phyloP scores from a whole-genome alignment of 2,888 invertebrate genomes.

The Napeogenes sylphis region DNA sequence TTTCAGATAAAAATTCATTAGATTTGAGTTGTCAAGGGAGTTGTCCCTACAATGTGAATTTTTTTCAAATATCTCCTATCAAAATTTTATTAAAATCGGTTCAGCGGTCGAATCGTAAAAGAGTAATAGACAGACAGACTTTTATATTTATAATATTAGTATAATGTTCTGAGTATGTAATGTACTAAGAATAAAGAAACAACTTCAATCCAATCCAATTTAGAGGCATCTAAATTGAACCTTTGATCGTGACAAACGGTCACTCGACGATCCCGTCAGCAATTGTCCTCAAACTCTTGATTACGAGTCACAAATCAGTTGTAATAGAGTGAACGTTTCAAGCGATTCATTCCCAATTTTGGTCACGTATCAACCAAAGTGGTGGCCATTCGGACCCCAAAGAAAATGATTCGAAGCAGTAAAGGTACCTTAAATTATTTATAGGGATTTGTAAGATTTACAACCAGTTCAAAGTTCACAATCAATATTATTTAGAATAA shows the following conservation, averaged over 20 bases:
- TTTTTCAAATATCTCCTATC: too few species aligned
- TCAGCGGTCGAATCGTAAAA: too few species aligned
- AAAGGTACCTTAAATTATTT: constrained; percentile 1
- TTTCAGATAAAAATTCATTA: too few species aligned
- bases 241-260: not conserved
- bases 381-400: constrained; percentile 3
- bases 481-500: not conserved
- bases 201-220: not conserved
- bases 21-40: too few species aligned
- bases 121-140: too few species aligned
- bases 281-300: constrained; percentile 5
- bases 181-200: too few species aligned
- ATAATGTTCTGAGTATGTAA: not conserved
- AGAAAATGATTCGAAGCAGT: constrained; percentile 5
- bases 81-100: too few species aligned
- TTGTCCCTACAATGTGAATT: too few species aligned
- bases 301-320: constrained; percentile 6
- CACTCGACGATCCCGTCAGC: not conserved
- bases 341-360: constrained; percentile 1
- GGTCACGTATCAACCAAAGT: constrained; percentile 7
- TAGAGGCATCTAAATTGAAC: not conserved
- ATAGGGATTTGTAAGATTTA: constrained; percentile 6
- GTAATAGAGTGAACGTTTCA: constrained; percentile 5
- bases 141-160: too few species aligned
- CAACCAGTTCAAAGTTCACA: not conserved